Evolutionary conservation across 2,888 invertebrate species (phyloP), one percentile per base, ranked within the genome.

Genomic region (Beris chalybata): DNA sequence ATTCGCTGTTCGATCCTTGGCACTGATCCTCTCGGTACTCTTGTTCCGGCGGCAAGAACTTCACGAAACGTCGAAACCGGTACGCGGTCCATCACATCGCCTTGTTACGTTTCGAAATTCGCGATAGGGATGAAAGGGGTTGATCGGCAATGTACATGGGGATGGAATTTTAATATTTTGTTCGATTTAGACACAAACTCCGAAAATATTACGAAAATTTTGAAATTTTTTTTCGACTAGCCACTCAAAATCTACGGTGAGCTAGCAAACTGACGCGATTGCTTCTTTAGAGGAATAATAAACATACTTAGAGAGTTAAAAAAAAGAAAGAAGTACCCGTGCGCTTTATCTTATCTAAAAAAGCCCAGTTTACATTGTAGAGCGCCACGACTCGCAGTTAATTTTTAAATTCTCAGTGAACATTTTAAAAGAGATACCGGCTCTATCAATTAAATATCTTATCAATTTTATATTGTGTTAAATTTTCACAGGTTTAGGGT

Each of bases 1-100:
- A 80, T 61, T 38, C 61, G 61, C 31, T 61, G 61, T 45, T 64
- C 57, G 44, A 47, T 57, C 78, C 78, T 78, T 48, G 78, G 76
- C 0, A 78, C 76, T 32, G 70, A 64, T 53, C 77, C 74, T n/a
- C 77, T 73, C 44, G 75, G 68, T 1, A 77, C 74, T 43, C 13
- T 44, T 29, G 53, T 13, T 12, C 44, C 52, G 4, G 64, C 66
- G 22, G 69, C 64, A 48, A 68, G 66, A 15, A 47, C 30, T 61
- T 61, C 61, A 38, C 61, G 61, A 30, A 50, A 38, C 38, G 38
- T 52, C 52, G 52, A 38, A 22, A 61, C 61, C 52, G 61, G 61
- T 50, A 61, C 61, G 31, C 61, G 61, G 50, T 61, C 61, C 61
- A 61, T 61, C 43, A 52, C 61, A 61, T 61, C 29, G 32, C 52